Percentiles rank a stretch among this genome's conserved stretches.
phyloP scores from a whole-genome alignment of 2,113 vertebrate species.

The Cairina moschata region DNA sequence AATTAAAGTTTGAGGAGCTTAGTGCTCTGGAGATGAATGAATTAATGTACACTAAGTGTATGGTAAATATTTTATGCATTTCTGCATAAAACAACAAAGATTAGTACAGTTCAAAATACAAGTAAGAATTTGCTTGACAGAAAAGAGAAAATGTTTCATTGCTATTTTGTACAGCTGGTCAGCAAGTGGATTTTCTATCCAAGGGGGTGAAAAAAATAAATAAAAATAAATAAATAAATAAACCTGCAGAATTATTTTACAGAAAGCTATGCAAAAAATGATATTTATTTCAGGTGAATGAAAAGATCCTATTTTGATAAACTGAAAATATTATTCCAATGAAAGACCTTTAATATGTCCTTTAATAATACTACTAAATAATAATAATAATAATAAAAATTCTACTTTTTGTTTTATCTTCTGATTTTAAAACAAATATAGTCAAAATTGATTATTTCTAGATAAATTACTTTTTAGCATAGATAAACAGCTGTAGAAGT shows the following conservation, averaged over 20 bases:
- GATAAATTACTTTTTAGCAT: background rate
- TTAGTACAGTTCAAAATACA: constrained; percentile 4
- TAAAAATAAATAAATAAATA: background rate
- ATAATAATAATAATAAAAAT: background rate
- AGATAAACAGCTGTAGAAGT: background rate
- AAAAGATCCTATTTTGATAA: background rate
- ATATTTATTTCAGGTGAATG: background rate
- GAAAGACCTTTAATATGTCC: background rate
- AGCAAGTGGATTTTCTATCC: background rate
- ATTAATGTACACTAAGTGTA: background rate
- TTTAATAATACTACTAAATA: too few species aligned
- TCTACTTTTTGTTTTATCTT: background rate
- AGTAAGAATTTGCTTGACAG: constrained; percentile 5
- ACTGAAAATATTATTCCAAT: background rate
- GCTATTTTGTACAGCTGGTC: background rate
- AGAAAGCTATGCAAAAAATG: background rate
- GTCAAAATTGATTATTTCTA: background rate
- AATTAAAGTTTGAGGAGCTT: background rate
- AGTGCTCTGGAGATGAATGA: background rate
- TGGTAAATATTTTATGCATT: constrained; percentile 42
- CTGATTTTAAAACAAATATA: background rate
- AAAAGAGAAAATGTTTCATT: background rate
- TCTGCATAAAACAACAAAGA: background rate
- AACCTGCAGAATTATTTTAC: background rate
- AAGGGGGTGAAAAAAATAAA: background rate